Evolutionary conservation across 2,797 vertebrate species (phyloP).

Genomic region (Parotocinclus haroldoi): DNA sequence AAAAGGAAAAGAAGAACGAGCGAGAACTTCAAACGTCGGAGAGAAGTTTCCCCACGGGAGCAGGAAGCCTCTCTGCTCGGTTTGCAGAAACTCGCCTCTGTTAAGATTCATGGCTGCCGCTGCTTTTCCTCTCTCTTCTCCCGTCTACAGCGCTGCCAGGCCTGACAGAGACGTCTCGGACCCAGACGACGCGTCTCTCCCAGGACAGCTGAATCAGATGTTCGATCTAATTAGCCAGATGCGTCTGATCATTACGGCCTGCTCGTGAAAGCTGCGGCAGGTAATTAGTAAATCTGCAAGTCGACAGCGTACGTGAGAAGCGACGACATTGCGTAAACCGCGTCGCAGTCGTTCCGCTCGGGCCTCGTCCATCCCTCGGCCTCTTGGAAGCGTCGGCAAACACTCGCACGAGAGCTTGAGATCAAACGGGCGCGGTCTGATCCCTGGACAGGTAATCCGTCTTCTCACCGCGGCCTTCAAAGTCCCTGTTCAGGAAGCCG

Average conservation of each 20-base stretch:
- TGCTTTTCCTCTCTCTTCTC: slow-evolving; percentile 16
- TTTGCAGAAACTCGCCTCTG: slow-evolving; percentile 35
- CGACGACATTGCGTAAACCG: background rate
- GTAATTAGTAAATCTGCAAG: slow-evolving; percentile 38
- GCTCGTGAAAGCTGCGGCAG: slow-evolving; percentile 14
- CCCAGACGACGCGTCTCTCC: slow-evolving; percentile 19
- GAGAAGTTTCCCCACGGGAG: slow-evolving; percentile 45
- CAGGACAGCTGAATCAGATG: slow-evolving; percentile 25
- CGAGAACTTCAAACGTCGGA: slow-evolving; percentile 44
- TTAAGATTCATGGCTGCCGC: slow-evolving; percentile 21
- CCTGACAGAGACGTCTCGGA: slow-evolving; percentile 33
- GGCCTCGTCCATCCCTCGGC: slow-evolving; percentile 28
- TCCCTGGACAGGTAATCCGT: slow-evolving; percentile 47
- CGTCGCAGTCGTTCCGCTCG: too few relatives aligned
- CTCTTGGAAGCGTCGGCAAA: slow-evolving; percentile 45
- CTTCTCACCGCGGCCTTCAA: slow-evolving; percentile 44
- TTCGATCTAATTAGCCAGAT: slow-evolving; percentile 35
- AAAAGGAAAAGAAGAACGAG: slow-evolving; percentile 30
- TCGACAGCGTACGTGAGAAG: slow-evolving; percentile 1
- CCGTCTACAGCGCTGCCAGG: slow-evolving; percentile 19
- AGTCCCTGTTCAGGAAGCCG: slow-evolving; percentile 44
- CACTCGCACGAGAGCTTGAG: slow-evolving; percentile 30
- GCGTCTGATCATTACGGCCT: slow-evolving; percentile 30
- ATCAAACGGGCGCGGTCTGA: slow-evolving; percentile 42
- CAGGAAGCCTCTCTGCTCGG: slow-evolving; percentile 7